Conservation (phyloP, 2,113 vertebrate species). For the Cisticola juncidis region DNA sequence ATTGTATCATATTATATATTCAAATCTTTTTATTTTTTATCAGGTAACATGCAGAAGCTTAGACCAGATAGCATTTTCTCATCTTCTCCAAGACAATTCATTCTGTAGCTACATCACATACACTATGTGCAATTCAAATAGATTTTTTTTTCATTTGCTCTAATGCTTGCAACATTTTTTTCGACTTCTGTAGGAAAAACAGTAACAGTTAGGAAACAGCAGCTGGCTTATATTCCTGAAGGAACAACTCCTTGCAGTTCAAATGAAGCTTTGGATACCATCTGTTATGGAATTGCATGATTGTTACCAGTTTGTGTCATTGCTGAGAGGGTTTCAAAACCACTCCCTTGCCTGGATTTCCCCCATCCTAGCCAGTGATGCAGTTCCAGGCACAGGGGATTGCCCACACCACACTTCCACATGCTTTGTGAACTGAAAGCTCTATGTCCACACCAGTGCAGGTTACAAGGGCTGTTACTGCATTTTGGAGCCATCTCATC, state of each 20-base stretch:
- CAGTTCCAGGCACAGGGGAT: not conserved
- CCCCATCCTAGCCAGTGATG: not conserved
- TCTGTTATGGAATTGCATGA: fast-evolving
- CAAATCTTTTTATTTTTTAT: not conserved
- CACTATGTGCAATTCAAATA: not conserved
- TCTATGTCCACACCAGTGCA: not conserved
- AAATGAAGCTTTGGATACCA: not conserved
- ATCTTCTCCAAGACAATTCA: not conserved
- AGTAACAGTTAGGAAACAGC: not conserved
- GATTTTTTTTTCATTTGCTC: not conserved
- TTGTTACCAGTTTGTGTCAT: not conserved
- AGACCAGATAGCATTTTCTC: not conserved
- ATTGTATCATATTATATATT: not conserved
- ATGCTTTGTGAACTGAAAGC: fast-evolving
- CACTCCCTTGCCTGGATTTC: not conserved
- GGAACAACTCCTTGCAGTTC: not conserved
- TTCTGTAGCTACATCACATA: not conserved
- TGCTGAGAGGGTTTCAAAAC: not conserved
- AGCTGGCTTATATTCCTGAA: not conserved
- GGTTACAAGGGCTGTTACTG: fast-evolving
- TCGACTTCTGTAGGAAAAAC: not conserved
- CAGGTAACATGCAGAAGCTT: not conserved
- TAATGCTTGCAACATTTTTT: not conserved
- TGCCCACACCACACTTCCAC: fast-evolving
- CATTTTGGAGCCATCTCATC: not conserved